Evolutionary conservation across 2,797 vertebrate species (phyloP), one percentile per base, ranked within the genome.

Genomic region (Neosilurus hyrtlii): DNA sequence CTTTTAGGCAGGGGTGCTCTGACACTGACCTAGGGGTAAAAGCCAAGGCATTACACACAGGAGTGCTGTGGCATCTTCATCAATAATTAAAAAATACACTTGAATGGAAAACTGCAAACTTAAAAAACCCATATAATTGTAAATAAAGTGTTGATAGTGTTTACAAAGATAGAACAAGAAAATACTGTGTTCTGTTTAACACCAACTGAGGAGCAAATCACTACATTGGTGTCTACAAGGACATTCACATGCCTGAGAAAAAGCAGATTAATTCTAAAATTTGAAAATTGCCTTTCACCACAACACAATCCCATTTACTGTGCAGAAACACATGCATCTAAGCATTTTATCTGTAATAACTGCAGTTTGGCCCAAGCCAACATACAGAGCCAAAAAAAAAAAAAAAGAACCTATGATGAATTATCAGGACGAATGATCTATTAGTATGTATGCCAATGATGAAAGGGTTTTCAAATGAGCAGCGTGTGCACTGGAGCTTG

Each of bases 361-460:
- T 66, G 43, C 2, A 30, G 61, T 52, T 20, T 65, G 61, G 43
- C 15, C 43, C 15, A 63, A 63, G 63, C 57, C 81, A 35, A 82
- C n/a, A 74, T 35, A 15, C n/a, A 37, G 77, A 77, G 35, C 65
- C n/a, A 59, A 18, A 65, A 35, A 57, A 54, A 72, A 74, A 20
- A 43, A 43, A 8, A 43, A 43, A 74, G 5, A 16, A 14, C 54
- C 15, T 14, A 61, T 43, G 72, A 57, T 65, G 35, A 65, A 49
- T 81, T 30, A 85, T 72, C 37, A 76, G 26, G 68, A 65, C 9
- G 12, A 63, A 79, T 35, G 8, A 86, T 82, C 61, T 70, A 86
- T 87, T 87, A 85, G 83, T 86, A 86, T 88, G 83, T 88, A 82
- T 77, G 52, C 16, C 81, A 82, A 86, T 87, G 74, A 82, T 78